Evolutionary conservation across 2,113 vertebrate genomes (phyloP), one percentile per base, ranked within the genome.

Genomic region (Tetrax tetrax): DNA sequence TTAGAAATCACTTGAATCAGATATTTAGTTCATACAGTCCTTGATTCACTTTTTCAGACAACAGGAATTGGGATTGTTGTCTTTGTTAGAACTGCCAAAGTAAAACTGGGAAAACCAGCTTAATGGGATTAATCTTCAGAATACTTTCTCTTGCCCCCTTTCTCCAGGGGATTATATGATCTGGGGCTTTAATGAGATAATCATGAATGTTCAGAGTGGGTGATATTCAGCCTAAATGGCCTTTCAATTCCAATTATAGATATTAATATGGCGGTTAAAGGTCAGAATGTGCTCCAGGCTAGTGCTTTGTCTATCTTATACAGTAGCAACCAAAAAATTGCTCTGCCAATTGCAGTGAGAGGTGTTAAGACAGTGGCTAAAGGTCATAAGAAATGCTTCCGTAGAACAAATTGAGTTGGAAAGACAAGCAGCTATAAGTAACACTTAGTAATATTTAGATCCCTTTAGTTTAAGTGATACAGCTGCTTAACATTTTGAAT

Each of bases 181-280:
- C 89, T 83, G 65, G 76, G 77, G 89, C 77, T 91, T 97, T 97
- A 93, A 81, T 86, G 85, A 78, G 68, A 90, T 89, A 29, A 75
- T 81, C 47, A 29, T 59, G 64, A 87, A 93, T 79, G 65, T 83
- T 95, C 75, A 41, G 45, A 78, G 81, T 87, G 84, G 57, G 51
- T 95, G 60, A 92, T 96, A 97, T 93, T 95, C 83, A 91, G 47
- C 76, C 81, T 94, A 90, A 95, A 87, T 90, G 70, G 82, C 56
- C 78, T 86, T 90, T 90, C 85, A 97, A 6, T 95, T 96, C 88
- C 90, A 96, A 89, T 94, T 90, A 95, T 47, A 78, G 85, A 50
- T 83, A 90, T 86, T 93, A 94, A 92, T 92, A 88, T 59, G 75
- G 50, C 50, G 88, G 63, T 72, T 95, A 93, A 96, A 96, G 95